These are phyloP conservation scores for Chondrilla cf. caribensis DNA, from an alignment of 37 sponge, comb jelly and placozoan genomes.

Conservation along the genomic window DNA sequence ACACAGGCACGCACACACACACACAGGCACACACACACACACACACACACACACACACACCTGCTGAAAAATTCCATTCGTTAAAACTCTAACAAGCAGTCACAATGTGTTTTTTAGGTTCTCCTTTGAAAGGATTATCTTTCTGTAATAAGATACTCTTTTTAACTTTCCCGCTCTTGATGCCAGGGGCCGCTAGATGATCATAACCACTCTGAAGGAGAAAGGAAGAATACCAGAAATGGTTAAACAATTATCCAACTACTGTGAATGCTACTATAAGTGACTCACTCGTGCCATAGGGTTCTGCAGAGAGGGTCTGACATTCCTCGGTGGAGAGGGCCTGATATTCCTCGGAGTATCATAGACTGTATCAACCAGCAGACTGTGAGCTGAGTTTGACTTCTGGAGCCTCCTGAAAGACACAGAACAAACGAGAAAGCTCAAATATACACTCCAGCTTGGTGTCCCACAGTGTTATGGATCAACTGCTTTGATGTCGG, in stretches of 20 bases:
- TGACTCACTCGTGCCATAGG: background rate
- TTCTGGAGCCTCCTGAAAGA: constrained; percentile 2
- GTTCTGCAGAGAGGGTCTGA: background rate
- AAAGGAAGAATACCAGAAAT: background rate
- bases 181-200: constrained; percentile 4
- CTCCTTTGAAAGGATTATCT: no score
- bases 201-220: constrained; percentile 13
- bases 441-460: no score
- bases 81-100: no score
- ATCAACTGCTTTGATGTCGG: no score
- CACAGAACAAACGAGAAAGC: background rate
- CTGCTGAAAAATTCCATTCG: background rate
- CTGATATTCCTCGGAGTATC: background rate
- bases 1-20: background rate
- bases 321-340: no score
- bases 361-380: background rate
- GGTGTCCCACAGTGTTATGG: no score
- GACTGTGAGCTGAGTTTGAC: background rate
- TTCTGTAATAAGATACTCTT: no score
- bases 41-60: constrained; percentile 11
- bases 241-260: background rate
- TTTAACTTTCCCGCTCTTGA: background rate
- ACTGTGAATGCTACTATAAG: background rate
- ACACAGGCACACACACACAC: background rate
- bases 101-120: no score